phyloP scores from a whole-genome alignment of 1,140 invertebrate genomes.

The Drosophila tristis region DNA sequence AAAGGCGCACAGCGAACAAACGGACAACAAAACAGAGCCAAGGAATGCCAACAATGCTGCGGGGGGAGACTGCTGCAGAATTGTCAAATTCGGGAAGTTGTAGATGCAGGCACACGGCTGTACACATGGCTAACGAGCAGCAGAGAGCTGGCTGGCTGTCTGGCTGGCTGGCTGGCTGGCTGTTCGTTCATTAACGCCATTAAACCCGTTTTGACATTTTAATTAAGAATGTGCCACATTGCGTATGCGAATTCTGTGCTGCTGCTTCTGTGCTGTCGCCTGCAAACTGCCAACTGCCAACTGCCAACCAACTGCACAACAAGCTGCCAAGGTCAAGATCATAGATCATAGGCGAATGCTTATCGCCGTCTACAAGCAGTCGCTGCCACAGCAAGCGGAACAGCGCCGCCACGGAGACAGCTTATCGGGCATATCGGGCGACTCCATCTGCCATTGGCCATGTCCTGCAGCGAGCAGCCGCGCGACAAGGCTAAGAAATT shows the following conservation, averaged over 20 bases:
- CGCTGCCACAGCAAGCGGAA: slow-evolving; percentile 1
- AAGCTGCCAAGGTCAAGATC: slow-evolving; percentile 68
- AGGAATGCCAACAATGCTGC: slow-evolving; percentile 53
- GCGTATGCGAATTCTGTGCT: slow-evolving; percentile 52
- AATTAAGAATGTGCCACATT: slow-evolving; percentile 75
- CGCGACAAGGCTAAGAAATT: slow-evolving; percentile 76
- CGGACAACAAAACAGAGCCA: background rate
- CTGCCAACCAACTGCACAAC: too few relatives aligned
- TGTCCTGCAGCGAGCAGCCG: slow-evolving; percentile 62
- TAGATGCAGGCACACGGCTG: background rate
- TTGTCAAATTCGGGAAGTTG: slow-evolving; percentile 29
- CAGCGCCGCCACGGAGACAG: slow-evolving; percentile 25
- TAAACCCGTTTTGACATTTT: slow-evolving; percentile 84
- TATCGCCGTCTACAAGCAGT: slow-evolving; percentile 58
- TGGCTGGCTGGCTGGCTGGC: slow-evolving; percentile 1
- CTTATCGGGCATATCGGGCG: slow-evolving; percentile 70
- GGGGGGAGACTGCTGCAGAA: background rate
- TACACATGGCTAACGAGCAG: slow-evolving; percentile 34
- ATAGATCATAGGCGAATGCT: slow-evolving; percentile 78
- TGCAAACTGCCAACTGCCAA: background rate
- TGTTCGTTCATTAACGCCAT: slow-evolving; percentile 83
- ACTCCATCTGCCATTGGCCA: slow-evolving; percentile 63
- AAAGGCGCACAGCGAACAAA: slow-evolving; percentile 5
- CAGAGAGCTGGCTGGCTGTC: slow-evolving; percentile 29
- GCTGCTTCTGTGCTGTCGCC: slow-evolving; percentile 7